A percentile compares a stretch with the other conserved stretches of the same genome.
These are phyloP conservation scores for Buceros bicornis DNA, from an alignment of 2,797 vertebrate species.

Conservation along the genomic window DNA sequence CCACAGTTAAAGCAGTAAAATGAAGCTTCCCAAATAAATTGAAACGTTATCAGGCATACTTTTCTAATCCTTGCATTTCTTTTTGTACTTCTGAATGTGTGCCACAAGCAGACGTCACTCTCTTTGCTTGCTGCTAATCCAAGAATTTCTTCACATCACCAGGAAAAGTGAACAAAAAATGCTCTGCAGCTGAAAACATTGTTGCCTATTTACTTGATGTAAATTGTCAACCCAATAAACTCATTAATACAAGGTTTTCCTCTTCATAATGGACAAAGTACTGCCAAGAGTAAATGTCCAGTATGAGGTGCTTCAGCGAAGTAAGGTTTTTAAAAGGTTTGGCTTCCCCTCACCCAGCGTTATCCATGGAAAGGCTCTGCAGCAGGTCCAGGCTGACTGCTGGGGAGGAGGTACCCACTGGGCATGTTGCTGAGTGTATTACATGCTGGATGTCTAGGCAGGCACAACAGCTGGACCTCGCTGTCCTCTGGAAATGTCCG, in stretches of 20 bases:
- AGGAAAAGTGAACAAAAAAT: neutral
- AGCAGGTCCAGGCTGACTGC: neutral
- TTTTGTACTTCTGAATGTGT: neutral
- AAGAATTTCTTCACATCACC: neutral
- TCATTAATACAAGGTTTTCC: neutral
- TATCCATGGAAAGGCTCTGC: neutral
- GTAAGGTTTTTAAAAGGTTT: neutral
- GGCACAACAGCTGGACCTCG: neutral
- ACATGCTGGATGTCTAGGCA: neutral
- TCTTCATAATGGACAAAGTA: neutral
- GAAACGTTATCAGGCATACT: neutral
- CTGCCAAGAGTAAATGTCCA: neutral
- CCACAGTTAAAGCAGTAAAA: neutral
- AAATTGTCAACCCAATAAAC: neutral
- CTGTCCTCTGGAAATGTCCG: neutral
- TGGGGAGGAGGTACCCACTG: fast-evolving
- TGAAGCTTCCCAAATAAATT: neutral
- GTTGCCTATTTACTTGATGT: neutral
- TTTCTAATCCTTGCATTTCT: neutral
- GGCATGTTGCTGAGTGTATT: neutral
- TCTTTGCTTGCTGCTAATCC: neutral
- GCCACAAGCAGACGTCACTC: neutral
- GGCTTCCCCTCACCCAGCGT: fast-evolving
- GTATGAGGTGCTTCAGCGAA: neutral
- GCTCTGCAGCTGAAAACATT: neutral